phyloP scores from a whole-genome alignment of 2,888 invertebrate genomes.

The Pedicia rivosa region DNA sequence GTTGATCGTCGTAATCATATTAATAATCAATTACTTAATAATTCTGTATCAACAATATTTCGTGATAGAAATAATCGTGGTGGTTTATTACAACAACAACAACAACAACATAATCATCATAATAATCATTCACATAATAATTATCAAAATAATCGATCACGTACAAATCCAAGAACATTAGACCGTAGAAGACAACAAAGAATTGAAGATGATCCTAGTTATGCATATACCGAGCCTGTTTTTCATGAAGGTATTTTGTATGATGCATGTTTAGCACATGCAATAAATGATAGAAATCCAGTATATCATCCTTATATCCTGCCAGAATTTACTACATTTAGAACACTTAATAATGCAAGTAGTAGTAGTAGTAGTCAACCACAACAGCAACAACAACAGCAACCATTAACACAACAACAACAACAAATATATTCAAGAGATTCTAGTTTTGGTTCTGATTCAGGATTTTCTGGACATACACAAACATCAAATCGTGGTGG shows the following conservation, averaged over 20 bases:
- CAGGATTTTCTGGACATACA: constrained; percentile 60
- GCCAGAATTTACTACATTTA: constrained; percentile 11
- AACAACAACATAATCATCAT: constrained; percentile 20
- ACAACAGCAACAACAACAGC: constrained; percentile 7
- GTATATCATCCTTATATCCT: constrained; percentile 32
- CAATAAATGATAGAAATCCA: constrained; percentile 17
- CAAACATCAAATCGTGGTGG: constrained; percentile 20
- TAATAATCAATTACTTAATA: constrained; percentile 4
- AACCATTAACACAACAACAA: constrained; percentile 7
- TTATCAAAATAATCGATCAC: not conserved
- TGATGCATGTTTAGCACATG: constrained; percentile 34
- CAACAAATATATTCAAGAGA: constrained; percentile 46
- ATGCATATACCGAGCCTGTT: constrained; percentile 44
- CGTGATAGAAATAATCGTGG: constrained; percentile 19
- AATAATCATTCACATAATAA: constrained; percentile 9
- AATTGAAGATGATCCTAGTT: constrained; percentile 20
- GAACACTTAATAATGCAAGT: constrained; percentile 11
- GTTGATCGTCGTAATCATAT: constrained; percentile 2
- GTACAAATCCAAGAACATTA: constrained; percentile 25
- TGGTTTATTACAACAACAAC: constrained; percentile 15
- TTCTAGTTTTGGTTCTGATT: constrained; percentile 70
- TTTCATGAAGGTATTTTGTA: constrained; percentile 48
- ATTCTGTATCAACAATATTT: constrained; percentile 25
- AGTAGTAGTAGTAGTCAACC: too few relatives aligned
- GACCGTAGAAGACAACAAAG: constrained; percentile 19